Evolutionary conservation across 2,888 invertebrate genomes (phyloP).

Genomic region (Synergus gifuensis): DNA sequence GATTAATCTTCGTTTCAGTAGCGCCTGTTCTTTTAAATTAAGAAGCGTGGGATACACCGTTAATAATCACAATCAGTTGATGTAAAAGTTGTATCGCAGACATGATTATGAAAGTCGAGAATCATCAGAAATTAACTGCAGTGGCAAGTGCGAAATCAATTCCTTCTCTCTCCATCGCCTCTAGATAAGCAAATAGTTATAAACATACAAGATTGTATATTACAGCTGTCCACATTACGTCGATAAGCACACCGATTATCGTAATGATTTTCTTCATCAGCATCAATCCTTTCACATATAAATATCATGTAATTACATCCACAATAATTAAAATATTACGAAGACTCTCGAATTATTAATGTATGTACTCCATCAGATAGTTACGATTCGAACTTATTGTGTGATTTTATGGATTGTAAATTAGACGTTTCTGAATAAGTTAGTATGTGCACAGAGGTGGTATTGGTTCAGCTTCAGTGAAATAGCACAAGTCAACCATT

Average conservation of each 20-base stretch:
- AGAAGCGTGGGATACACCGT: not conserved
- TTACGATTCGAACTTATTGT: conserved; percentile 28
- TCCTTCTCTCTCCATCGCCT: not conserved
- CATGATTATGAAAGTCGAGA: conserved; percentile 2
- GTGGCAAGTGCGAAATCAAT: conserved; percentile 8
- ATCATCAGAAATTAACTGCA: not conserved
- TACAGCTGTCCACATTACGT: not conserved
- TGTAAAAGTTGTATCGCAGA: not conserved
- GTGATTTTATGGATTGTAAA: conserved; percentile 31
- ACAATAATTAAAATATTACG: conserved; percentile 12
- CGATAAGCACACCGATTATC: conserved; percentile 16
- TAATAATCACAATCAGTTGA: not conserved
- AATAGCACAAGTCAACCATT: conserved; percentile 34
- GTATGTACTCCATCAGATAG: not conserved
- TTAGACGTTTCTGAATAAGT: conserved; percentile 10
- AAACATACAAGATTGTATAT: not conserved
- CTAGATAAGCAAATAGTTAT: not conserved
- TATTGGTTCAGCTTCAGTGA: conserved; percentile 19
- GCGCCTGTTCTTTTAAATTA: not conserved
- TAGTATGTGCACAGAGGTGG: not conserved
- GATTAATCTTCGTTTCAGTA: not conserved
- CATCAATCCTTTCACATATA: conserved; percentile 11
- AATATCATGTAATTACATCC: conserved; percentile 15
- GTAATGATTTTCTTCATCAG: conserved; percentile 10
- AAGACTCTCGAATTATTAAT: conserved; percentile 11